These are phyloP conservation scores for Vandiemenella viatica DNA, from an alignment of 2,888 invertebrate genomes.

Conservation along the genomic window DNA sequence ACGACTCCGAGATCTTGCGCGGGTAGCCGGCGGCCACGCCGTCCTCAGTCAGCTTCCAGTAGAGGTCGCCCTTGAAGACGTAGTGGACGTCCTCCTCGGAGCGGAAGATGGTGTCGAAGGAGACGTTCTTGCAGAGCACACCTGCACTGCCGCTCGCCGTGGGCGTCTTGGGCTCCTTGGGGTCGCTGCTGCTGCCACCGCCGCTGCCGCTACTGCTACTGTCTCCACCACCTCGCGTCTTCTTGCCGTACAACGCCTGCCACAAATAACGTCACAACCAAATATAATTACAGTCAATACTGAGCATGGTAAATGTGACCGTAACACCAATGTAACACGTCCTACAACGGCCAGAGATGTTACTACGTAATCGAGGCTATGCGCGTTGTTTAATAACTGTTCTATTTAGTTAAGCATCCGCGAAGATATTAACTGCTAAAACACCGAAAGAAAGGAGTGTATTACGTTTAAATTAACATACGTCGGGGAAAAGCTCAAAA, in stretches of 20 bases:
- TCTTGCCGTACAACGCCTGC: constrained; percentile 65
- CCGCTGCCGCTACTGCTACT: constrained; percentile 16
- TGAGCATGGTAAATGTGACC: too few relatives aligned
- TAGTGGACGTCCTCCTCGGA: constrained; percentile 77
- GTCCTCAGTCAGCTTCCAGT: constrained; percentile 73
- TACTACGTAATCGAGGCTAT: too few relatives aligned
- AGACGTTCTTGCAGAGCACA: constrained; percentile 63
- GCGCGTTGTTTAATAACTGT: too few relatives aligned
- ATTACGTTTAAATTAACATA: too few relatives aligned
- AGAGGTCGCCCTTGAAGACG: constrained; percentile 79
- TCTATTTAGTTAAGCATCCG: too few relatives aligned
- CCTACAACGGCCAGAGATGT: too few relatives aligned
- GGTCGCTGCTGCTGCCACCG: constrained; percentile 15
- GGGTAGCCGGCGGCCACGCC: constrained; percentile 81
- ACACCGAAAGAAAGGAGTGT: too few relatives aligned
- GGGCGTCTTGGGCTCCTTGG: constrained; percentile 26
- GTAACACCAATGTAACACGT: too few relatives aligned
- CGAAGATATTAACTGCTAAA: too few relatives aligned
- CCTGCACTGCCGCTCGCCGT: background rate
- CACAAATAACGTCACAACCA: too few relatives aligned
- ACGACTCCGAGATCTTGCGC: constrained; percentile 61
- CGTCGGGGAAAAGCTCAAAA: too few relatives aligned
- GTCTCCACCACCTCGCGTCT: constrained; percentile 19
- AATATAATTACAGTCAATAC: too few relatives aligned
- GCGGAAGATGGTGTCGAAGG: constrained; percentile 80